phyloP scores from a whole-genome alignment of 2,797 vertebrate species.

The Myiothlypis coronata region DNA sequence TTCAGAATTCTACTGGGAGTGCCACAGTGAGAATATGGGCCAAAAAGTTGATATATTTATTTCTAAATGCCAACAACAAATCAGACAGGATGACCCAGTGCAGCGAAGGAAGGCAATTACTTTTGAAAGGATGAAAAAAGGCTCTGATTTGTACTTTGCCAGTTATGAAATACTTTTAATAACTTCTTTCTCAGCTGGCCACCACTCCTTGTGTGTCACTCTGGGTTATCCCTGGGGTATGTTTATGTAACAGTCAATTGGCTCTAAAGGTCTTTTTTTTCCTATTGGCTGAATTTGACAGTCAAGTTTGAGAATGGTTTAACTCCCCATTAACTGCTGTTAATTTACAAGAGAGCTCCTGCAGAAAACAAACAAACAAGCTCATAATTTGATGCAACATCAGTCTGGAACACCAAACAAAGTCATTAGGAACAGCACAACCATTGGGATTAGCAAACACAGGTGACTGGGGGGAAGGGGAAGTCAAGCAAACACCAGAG shows the following conservation, averaged over 20 bases:
- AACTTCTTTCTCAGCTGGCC: background rate
- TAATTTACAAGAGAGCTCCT: constrained; percentile 64
- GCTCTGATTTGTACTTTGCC: background rate
- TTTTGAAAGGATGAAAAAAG: constrained; percentile 4
- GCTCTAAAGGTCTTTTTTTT: constrained; percentile 28
- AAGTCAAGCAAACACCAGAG: background rate
- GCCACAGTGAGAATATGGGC: background rate
- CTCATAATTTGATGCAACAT: constrained; percentile 56
- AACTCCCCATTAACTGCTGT: constrained; percentile 58
- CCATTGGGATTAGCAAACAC: constrained; percentile 22
- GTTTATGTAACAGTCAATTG: constrained; percentile 56
- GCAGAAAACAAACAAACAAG: constrained; percentile 29
- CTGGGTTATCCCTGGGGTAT: background rate
- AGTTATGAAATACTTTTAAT: constrained; percentile 60
- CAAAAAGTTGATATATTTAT: background rate
- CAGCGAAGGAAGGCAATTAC: background rate
- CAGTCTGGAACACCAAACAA: constrained; percentile 48
- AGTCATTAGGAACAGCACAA: constrained; percentile 47
- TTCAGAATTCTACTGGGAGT: background rate
- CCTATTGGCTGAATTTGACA: constrained; percentile 40
- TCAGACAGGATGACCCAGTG: background rate
- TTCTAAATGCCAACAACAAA: constrained; percentile 39
- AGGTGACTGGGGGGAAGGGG: background rate
- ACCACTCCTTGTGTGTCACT: background rate
- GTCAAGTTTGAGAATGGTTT: constrained; percentile 56